phyloP scores from a whole-genome alignment of 2,888 invertebrate species.

The Noctua janthina region DNA sequence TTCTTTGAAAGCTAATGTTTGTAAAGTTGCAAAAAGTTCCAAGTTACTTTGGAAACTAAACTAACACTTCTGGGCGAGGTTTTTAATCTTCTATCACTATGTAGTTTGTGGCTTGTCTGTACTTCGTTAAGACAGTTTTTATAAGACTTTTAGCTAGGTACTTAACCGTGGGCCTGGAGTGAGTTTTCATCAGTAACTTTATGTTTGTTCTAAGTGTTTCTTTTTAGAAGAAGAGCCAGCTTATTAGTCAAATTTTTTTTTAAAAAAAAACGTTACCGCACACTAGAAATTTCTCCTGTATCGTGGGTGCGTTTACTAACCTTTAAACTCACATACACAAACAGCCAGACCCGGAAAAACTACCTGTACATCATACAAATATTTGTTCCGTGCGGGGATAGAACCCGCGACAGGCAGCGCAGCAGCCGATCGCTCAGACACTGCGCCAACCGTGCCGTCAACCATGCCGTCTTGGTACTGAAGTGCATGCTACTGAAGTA shows the following conservation, averaged over 20 bases:
- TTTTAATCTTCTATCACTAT: constrained; percentile 54
- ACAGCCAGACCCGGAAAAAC: no score
- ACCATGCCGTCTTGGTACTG: no score
- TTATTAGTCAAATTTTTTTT: no score
- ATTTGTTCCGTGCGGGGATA: no score
- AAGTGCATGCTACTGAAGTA: background rate
- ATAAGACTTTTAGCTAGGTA: background rate
- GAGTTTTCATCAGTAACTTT: background rate
- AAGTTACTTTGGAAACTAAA: constrained; percentile 53
- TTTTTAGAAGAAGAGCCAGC: background rate
- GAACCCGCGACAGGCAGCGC: no score
- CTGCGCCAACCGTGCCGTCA: no score
- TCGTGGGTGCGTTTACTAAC: no score
- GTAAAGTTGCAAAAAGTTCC: constrained; percentile 35
- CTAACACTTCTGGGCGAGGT: constrained; percentile 45
- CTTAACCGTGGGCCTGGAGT: background rate
- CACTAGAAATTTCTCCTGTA: no score
- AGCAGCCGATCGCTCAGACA: no score
- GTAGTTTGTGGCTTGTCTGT: constrained; percentile 16
- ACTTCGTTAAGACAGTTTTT: constrained; percentile 1
- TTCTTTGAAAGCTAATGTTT: constrained; percentile 58
- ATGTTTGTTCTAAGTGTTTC: background rate
- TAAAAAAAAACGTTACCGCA: no score
- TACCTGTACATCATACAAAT: no score
- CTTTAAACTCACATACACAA: no score